A percentile compares a stretch with the other conserved stretches of the same genome.
phyloP scores from a whole-genome alignment of 2,888 invertebrate genomes.

The Dyspetes luteomarginatus region DNA sequence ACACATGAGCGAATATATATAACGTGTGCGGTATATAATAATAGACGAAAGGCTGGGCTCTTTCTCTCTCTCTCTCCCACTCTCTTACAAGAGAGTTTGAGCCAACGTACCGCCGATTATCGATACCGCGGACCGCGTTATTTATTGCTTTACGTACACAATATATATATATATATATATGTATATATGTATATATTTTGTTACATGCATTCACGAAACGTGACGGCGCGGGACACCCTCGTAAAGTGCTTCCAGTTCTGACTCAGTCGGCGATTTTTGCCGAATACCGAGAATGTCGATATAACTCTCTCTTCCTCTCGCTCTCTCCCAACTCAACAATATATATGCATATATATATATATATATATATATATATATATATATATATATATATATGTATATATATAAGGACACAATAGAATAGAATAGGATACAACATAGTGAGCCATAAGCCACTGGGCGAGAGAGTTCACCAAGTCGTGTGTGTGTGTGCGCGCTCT shows the following conservation, averaged over 20 bases:
- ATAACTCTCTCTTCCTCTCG: conserved; percentile 59
- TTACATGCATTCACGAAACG: conserved; percentile 76
- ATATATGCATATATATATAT: conserved; percentile 17
- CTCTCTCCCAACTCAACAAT: conserved; percentile 59
- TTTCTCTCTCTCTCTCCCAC: conserved; percentile 24
- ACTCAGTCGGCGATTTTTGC: conserved; percentile 78
- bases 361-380: conserved; percentile 1
- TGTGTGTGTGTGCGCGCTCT: conserved; percentile 36
- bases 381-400: conserved; percentile 24
- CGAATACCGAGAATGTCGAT: conserved; percentile 79
- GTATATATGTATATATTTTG: background rate
- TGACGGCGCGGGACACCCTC: conserved; percentile 78
- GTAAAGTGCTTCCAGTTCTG: conserved; percentile 82
- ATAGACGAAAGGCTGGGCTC: conserved; percentile 46
- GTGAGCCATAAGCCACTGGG: conserved; percentile 57
- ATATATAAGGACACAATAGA: conserved; percentile 30
- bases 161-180: background rate
- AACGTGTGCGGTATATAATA: conserved; percentile 50
- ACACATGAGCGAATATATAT: conserved; percentile 62
- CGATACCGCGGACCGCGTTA: conserved; percentile 78
- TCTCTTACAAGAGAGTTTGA: conserved; percentile 30
- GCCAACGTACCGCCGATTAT: conserved; percentile 77
- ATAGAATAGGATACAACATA: conserved; percentile 34
- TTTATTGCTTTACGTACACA: conserved; percentile 75
- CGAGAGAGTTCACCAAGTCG: conserved; percentile 29